Evolutionary conservation across 2,797 vertebrate genomes (phyloP), one percentile per base, ranked within the genome.

Genomic region (Oreochromis grahami): DNA sequence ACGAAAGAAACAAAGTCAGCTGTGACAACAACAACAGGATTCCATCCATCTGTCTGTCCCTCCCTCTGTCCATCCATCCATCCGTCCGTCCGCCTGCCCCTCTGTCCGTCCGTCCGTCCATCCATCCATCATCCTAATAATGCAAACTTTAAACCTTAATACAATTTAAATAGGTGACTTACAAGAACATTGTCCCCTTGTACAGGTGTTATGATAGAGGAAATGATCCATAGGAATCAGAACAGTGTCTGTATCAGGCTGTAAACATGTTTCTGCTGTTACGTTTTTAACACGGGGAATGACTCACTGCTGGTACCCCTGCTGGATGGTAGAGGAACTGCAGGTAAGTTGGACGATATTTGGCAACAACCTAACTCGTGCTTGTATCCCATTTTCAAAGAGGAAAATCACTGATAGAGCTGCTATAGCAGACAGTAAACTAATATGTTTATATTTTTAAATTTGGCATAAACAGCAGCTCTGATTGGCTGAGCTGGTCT

Each of bases 61-160:
- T 53, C 11, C 21, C 1, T 34, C 34, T 7, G 8, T 34, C 7
- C 0, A 2, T 34, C 34, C 34, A 34, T 34, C 34, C 34, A 8
- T 34, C 34, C 7, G 3, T 34, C 7, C 7, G 8, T 8, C 34
- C 34, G 2, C 7, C 5, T 34, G 6, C n/a, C 17, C 0, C 0
- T 7, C 43, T 6, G 0, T 43, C 43, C 7, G 1, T 48, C 15
- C 15, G 3, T 19, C 15, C 0, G 0, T 48, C 15, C 0, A 0
- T 2, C 19, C 0, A 0, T n/a, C 19, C 0, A 0, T 1, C 24
- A 24, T 24, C 29, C 9, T 8, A 65, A 65, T 41, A 65, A 38
- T 41, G 60, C n/a, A 41, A 65, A 41, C n/a, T 21, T 65, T 65
- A 65, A 65, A 9, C 17, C 29, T 60, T 60, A 60, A 34, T 60